These are phyloP conservation scores for Oceanodroma leucorhoa DNA, from an alignment of 2,797 vertebrate species.

Conservation along the genomic window DNA sequence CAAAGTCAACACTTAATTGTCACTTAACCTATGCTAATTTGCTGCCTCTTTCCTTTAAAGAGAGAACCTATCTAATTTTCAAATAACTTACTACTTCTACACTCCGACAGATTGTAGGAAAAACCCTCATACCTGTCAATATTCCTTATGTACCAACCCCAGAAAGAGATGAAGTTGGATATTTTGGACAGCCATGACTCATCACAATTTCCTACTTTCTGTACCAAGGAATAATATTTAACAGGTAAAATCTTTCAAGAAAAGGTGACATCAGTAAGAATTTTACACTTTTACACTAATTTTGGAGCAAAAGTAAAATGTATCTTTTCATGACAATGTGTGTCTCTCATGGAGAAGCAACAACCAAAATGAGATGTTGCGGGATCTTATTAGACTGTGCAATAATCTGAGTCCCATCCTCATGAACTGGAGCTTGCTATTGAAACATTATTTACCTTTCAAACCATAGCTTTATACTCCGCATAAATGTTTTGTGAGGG, in stretches of 20 bases:
- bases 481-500: conserved; percentile 79
- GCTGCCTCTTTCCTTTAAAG: neutral
- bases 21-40: neutral
- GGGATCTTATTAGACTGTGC: neutral
- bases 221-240: neutral
- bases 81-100: neutral
- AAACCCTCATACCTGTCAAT: neutral
- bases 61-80: neutral
- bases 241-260: neutral
- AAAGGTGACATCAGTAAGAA: neutral
- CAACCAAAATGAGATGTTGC: neutral
- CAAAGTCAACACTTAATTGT: neutral
- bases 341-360: neutral
- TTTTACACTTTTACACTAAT: neutral
- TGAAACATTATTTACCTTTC: conserved; percentile 82
- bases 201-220: neutral
- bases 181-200: neutral
- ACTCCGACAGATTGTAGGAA: neutral
- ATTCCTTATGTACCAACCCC: neutral
- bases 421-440: neutral
- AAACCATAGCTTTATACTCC: conserved; percentile 89
- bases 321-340: neutral
- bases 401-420: neutral
- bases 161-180: neutral
- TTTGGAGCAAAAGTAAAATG: neutral